Evolutionary conservation across 2,113 vertebrate genomes (phyloP), one percentile per base, ranked within the genome.

Genomic region (Ramphastos sulfuratus): DNA sequence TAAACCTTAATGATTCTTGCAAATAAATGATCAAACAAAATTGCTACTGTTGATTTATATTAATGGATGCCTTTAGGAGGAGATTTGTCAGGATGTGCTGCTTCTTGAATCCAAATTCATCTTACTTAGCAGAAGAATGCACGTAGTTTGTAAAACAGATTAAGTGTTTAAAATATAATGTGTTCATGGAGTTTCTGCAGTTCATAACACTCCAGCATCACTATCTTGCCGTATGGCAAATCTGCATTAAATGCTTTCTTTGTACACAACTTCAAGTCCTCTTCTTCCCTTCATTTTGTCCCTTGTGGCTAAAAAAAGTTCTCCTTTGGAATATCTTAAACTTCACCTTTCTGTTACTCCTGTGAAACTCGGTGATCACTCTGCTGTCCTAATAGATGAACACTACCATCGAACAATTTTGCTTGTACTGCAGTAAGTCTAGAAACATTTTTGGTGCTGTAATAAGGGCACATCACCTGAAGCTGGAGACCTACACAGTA

Each of bases 1-100:
- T 98, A 98, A 98, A 96, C 97, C 97, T 97, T 98, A 98, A 98
- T 98, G 98, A 98, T 98, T 98, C 97, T 97, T 96, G 96, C 97
- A 98, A 98, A 98, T 98, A 98, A 98, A 98, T 98, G 98, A 98
- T 98, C 97, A 98, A 98, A 97, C 96, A 96, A 98, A 98, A 98
- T 97, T 97, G 97, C 98, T 97, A 96, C 97, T 97, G 97, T 98
- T 98, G 98, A 98, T 98, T 98, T 98, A 98, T 98, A 98, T 98
- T 98, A 98, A 98, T 98, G 98, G 97, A 96, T 97, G 98, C 97
- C 97, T 98, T 98, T 97, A 98, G 98, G 98, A 98, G 44, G 94
- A 97, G 96, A 98, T 98, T 97, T 98, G 97, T 97, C 97, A 97
- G 96, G 96, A 94, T 92, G 78, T 93, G 91, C 95, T 95, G 93